phyloP scores from a whole-genome alignment of 2,113 vertebrate species.

The Poecilia latipinna region DNA sequence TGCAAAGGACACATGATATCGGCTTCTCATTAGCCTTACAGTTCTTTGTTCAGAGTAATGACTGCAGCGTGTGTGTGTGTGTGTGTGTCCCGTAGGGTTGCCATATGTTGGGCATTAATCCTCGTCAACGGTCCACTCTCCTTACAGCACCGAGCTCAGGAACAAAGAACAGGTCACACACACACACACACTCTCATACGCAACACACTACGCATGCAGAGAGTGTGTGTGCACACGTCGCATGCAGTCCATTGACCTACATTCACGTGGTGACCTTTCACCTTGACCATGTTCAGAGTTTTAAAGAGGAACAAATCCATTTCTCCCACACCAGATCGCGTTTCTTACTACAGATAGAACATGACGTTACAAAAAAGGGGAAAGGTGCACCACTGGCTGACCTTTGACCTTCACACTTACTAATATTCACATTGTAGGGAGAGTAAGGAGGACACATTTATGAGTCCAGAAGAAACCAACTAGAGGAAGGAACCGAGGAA shows the following conservation, averaged over 20 bases:
- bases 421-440: neutral
- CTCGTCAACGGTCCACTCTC: constrained; percentile 74
- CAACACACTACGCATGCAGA: neutral
- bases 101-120: constrained; percentile 81
- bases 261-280: constrained; percentile 58
- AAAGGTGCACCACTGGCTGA: neutral
- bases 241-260: constrained; percentile 58
- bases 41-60: constrained; percentile 76
- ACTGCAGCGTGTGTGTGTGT: constrained; percentile 51
- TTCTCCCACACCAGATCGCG: neutral
- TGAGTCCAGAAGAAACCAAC: neutral
- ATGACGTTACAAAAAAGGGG: neutral
- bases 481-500: neutral
- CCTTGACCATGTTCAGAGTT: constrained; percentile 40
- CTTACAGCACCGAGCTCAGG: constrained; percentile 61
- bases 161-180: constrained; percentile 77
- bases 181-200: constrained; percentile 28
- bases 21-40: constrained; percentile 74
- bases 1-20: constrained; percentile 72
- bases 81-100: constrained; percentile 74
- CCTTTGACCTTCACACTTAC: constrained; percentile 9
- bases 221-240: neutral
- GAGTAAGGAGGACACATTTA: neutral
- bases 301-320: constrained; percentile 39
- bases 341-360: neutral